Conservation (phyloP, 2,797 vertebrate genomes). For the Scleropages formosus region DNA sequence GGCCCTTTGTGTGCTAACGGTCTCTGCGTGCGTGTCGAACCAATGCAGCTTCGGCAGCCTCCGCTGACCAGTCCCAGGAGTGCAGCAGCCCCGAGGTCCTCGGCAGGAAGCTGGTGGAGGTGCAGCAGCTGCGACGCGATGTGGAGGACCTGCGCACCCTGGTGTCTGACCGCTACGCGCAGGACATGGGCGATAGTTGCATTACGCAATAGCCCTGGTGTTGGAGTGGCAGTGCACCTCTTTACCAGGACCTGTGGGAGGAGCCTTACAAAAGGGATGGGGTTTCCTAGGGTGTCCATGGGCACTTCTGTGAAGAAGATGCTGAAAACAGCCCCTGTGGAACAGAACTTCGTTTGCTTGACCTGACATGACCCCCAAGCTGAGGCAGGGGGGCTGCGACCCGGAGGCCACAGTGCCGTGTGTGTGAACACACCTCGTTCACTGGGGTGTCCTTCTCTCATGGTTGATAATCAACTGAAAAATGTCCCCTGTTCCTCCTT, state of each 20-base stretch:
- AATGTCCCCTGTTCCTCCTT: too few species aligned
- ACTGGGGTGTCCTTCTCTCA: slow-evolving; percentile 52
- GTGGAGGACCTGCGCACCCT: slow-evolving; percentile 89
- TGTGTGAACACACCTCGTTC: slow-evolving; percentile 27
- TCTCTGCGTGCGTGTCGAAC: not conserved
- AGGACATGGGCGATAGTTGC: slow-evolving; percentile 99
- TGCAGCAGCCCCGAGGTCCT: slow-evolving; percentile 80
- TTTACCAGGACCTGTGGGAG: not conserved
- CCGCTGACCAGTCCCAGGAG: slow-evolving; percentile 69
- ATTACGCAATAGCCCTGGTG: slow-evolving; percentile 80
- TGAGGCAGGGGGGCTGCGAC: too few species aligned
- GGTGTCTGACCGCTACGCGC: slow-evolving; percentile 91
- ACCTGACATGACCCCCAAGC: too few species aligned
- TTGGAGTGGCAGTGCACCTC: not conserved
- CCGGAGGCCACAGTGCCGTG: too few species aligned
- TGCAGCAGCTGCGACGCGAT: slow-evolving; percentile 83
- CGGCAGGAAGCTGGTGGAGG: slow-evolving; percentile 82
- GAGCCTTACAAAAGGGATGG: too few species aligned
- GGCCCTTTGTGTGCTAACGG: not conserved
- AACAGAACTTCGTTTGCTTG: too few species aligned
- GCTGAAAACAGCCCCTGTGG: too few species aligned
- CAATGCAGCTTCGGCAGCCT: slow-evolving; percentile 64
- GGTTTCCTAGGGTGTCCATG: too few species aligned
- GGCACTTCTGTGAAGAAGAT: too few species aligned
- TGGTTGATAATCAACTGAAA: slow-evolving; percentile 81